phyloP scores from a whole-genome alignment of 2,888 invertebrate genomes.

The Cantharis flavilabris region DNA sequence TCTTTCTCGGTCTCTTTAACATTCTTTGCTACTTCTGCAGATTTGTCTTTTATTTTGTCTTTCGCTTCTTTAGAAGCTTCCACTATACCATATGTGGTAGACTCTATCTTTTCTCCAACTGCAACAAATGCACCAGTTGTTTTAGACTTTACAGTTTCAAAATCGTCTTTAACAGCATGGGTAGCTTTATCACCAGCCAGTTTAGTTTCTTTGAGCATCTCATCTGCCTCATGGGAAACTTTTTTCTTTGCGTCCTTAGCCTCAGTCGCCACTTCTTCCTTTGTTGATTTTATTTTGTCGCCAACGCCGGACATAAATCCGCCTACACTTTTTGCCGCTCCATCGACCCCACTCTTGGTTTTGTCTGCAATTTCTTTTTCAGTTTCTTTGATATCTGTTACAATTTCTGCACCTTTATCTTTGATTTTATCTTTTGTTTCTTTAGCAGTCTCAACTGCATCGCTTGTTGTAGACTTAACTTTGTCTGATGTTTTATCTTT shows the following conservation, averaged over 20 bases:
- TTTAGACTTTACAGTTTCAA: background rate
- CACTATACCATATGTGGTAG: constrained; percentile 17
- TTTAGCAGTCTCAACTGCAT: constrained; percentile 20
- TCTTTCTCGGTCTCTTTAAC: background rate
- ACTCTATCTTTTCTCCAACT: background rate
- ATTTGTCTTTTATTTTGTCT: constrained; percentile 36
- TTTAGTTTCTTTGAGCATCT: too few relatives aligned
- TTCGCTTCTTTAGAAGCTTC: background rate
- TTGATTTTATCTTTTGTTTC: constrained; percentile 34
- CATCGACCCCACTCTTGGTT: constrained; percentile 7
- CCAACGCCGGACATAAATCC: constrained; percentile 31
- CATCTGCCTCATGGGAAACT: too few relatives aligned
- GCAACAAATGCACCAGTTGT: background rate
- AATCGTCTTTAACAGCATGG: background rate
- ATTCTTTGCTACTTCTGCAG: background rate
- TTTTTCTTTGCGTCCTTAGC: background rate
- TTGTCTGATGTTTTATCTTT: constrained; percentile 17
- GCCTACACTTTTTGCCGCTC: constrained; percentile 23
- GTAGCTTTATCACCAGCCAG: constrained; percentile 5
- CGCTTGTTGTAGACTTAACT: constrained; percentile 13
- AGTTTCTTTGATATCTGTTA: background rate
- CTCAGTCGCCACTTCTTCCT: constrained; percentile 12
- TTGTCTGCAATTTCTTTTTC: background rate
- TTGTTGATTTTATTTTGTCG: constrained; percentile 22
- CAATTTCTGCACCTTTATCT: constrained; percentile 23